Base-by-base conservation (phyloP, 1,140 invertebrate species). In the Bombus affinis region DNA sequence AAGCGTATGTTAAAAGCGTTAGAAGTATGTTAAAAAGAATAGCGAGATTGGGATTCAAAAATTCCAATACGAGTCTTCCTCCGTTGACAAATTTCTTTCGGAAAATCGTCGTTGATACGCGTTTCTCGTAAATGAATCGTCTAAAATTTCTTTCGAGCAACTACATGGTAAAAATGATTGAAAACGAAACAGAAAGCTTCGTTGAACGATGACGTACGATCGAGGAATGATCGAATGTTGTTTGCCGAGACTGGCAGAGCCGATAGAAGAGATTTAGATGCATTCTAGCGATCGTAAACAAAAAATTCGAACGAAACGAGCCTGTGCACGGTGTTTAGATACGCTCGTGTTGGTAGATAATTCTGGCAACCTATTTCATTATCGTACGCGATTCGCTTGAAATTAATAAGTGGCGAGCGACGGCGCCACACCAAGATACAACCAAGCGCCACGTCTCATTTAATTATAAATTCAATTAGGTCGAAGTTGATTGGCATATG, bases 391-490 rank as follows among this genome's bases (percentile, higher is more conserved):
- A 37, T 75, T 78, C 22, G n/a, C n/a, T 78, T 70, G 78, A 85
- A 81, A 85, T 81, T 85, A 85, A 83, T 86, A 72, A 83, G 73
- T 78, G 25, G 74, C 22, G n/a, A 73, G 53, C 81, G 85, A 82
- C 81, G 85, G 65, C 81, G 81, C 66, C 74, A 32, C 66, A 42
- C 15, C 28, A n/a, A 86, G 85, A 83, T 82, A 86, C 81, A 86
- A 78, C 25, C n/a, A n/a, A 62, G 53, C 68, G 74, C 28, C 74
- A 72, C 68, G 57, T 83, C 73, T 71, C 68, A 65, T 86, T 86
- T 84, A 86, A 78, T 78, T 86, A 77, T 77, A 65, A 86, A 86
- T 77, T 83, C 73, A 86, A 86, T 83, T 86, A 86, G 85, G 85
- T 84, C 85, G 81, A 86, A 83, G 68, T 84, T 86, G 81, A 86